These are phyloP conservation scores for Amphimallon solstitiale DNA, from an alignment of 2,888 invertebrate genomes.

Conservation along the genomic window DNA sequence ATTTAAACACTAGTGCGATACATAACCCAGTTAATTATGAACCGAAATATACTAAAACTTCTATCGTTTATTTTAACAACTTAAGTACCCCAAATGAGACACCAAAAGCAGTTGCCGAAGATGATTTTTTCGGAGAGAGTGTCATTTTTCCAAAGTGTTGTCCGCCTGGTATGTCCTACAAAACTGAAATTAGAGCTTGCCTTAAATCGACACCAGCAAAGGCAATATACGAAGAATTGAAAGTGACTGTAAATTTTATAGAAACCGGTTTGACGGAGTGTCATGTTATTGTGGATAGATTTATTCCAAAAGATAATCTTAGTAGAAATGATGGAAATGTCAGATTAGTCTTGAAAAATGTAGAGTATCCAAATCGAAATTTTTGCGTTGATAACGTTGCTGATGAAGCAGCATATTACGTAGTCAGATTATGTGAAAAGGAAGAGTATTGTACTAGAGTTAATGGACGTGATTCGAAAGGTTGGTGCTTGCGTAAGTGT, in stretches of 20 bases:
- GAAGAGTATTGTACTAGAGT: not conserved
- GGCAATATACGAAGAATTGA: not conserved
- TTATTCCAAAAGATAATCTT: not conserved
- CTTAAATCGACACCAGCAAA: not conserved
- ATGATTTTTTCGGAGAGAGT: not conserved
- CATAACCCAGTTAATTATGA: not conserved
- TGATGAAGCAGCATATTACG: not conserved
- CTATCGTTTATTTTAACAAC: not conserved
- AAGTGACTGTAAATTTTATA: conserved; percentile 4
- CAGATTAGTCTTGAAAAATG: not conserved
- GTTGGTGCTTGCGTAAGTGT: conserved; percentile 16
- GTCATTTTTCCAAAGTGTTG: conserved; percentile 7
- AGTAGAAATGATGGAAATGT: not conserved
- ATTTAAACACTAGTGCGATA: conserved; percentile 3
- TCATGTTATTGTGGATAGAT: not conserved
- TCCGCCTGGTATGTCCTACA: not conserved
- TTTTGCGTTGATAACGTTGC: conserved; percentile 9
- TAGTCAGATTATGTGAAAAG: conserved; percentile 1
- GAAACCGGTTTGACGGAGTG: not conserved
- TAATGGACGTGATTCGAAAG: not conserved
- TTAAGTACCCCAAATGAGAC: not conserved
- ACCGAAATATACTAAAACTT: not conserved
- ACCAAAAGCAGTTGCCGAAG: not conserved
- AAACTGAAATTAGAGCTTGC: conserved; percentile 1
- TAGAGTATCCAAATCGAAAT: not conserved